Evolutionary conservation across 2,113 vertebrate genomes (phyloP).

Genomic region (Solenodon paradoxus): DNA sequence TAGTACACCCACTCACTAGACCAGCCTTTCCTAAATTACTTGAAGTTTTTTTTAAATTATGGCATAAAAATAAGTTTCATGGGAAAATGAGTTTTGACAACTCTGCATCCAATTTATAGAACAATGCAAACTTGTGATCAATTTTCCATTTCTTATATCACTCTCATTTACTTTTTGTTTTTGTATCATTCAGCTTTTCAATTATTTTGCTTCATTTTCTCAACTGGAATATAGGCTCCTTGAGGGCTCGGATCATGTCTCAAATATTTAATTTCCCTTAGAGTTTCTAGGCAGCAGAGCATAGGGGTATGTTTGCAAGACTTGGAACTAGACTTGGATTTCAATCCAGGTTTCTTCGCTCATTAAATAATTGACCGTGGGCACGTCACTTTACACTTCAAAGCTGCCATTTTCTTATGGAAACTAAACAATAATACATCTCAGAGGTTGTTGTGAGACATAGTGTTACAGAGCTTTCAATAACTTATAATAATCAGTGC

Average conservation of each 20-base stretch:
- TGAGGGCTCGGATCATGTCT: neutral
- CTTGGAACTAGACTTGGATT: neutral
- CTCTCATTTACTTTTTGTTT: neutral
- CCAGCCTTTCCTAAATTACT: neutral
- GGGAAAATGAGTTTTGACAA: neutral
- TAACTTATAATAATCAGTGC: neutral
- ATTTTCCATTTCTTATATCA: neutral
- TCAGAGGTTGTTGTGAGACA: neutral
- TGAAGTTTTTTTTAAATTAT: neutral
- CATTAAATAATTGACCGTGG: neutral
- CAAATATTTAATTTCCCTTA: neutral
- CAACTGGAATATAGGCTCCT: neutral
- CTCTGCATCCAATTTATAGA: neutral
- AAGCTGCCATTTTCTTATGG: neutral
- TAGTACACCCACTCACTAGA: neutral
- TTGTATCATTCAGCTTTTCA: neutral
- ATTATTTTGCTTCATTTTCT: neutral
- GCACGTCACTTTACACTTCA: neutral
- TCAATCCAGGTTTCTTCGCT: neutral
- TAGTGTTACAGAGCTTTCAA: neutral
- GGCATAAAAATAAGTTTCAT: neutral
- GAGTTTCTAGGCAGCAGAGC: too few species aligned
- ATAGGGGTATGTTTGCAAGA: neutral
- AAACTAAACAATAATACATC: neutral
- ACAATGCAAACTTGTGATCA: neutral